Evolutionary conservation across 1,140 invertebrate genomes (phyloP), one percentile per base, ranked within the genome.

Genomic region (Apis cerana): DNA sequence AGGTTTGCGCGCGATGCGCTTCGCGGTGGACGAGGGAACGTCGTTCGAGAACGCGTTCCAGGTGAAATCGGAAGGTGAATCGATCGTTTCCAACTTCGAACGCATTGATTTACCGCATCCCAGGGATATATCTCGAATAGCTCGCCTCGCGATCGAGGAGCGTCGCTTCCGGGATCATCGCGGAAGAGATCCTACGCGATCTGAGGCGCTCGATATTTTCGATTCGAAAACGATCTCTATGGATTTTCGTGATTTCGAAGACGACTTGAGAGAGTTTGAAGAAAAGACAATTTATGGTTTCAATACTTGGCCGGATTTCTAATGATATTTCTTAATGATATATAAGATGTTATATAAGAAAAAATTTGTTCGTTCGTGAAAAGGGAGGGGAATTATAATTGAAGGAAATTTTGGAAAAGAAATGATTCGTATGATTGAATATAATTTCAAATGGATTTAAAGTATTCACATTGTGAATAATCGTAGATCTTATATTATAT

Each of bases 61-160:
- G 48, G 50, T 21, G 62, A 67, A 65, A 76, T 67, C 43, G 50
- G 75, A 33, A 56, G 52, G 19, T 43, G 65, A 70, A 19, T 43
- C 21, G 21, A 48, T 43, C 65, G 76, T 21, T 84, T 85, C 54
- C 75, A 67, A 56, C 50, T 67, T 67, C 75, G 75, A 67, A 48
- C 52, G 54, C 27, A 21, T 56, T 68, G 82, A 85, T 84, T 84
- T 85, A 68, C 56, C 68, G 61, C 67, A 7, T 54, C 11, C 10
- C 17, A 48, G 50, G 71, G 58, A 59, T 27, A 33, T n/a, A 12
- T 23, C 48, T 56, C n/a, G 21, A 27, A 4, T 5, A 12, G 15
- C 7, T 12, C 11, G 23, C 48, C 15, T 52, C n/a, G 68, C 5
- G 21, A 52, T 70, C 43, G n/a, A 19, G 48, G 13, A 52, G 48